A percentile compares a stretch with the other conserved stretches of the same genome.
phyloP scores from a whole-genome alignment of 1,140 invertebrate species.

The Homarus americanus region DNA sequence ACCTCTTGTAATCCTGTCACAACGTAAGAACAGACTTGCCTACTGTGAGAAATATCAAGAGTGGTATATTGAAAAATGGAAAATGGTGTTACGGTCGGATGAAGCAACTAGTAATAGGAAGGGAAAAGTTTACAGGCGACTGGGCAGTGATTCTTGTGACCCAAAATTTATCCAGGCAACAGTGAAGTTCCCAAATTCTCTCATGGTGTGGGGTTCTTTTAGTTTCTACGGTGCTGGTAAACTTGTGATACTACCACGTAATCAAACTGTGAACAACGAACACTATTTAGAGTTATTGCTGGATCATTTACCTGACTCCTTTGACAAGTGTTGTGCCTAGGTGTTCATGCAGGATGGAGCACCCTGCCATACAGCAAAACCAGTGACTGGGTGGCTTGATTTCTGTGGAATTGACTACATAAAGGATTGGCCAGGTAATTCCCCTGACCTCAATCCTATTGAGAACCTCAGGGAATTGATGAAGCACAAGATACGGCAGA shows the following conservation, averaged over 20 bases:
- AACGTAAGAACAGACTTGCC: neutral
- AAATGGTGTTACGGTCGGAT: conserved; percentile 1
- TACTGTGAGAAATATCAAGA: neutral
- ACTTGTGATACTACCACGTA: neutral
- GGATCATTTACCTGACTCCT: neutral
- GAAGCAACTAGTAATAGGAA: conserved; percentile 5
- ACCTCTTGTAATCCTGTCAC: neutral
- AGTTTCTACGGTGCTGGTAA: neutral
- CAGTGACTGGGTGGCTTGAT: neutral
- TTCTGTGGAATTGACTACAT: neutral
- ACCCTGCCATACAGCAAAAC: neutral
- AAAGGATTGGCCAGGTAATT: conserved; percentile 4
- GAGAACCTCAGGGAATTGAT: conserved; percentile 7
- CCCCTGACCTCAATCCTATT: neutral
- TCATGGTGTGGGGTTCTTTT: conserved; percentile 30
- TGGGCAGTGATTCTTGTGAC: neutral
- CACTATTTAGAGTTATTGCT: neutral
- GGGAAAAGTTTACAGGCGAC: neutral
- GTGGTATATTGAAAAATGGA: neutral
- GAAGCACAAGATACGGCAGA: neutral
- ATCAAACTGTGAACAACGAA: neutral
- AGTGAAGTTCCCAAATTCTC: neutral
- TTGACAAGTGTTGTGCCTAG: neutral
- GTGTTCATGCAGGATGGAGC: conserved; percentile 2
- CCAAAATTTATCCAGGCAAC: neutral